Evolutionary conservation across 2,797 vertebrate genomes (phyloP).

Genomic region (Poecilia wingei): DNA sequence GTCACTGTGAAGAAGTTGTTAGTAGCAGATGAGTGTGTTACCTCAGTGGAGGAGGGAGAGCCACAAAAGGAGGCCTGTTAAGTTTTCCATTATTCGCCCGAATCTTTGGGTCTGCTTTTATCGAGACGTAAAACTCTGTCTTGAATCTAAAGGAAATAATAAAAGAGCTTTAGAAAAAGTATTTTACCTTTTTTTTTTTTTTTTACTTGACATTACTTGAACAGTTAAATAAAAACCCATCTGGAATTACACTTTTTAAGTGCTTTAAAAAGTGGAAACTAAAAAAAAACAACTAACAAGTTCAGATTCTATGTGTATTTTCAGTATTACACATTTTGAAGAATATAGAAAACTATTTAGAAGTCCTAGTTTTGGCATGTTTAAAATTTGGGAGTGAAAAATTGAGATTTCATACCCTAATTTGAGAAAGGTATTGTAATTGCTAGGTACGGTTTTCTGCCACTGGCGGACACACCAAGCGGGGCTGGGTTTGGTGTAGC

Average conservation of each 20-base stretch:
- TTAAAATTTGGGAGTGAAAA: background rate
- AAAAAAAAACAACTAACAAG: background rate
- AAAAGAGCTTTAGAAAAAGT: background rate
- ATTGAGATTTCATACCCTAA: constrained; percentile 60
- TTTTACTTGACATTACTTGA: background rate
- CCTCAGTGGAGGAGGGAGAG: constrained; percentile 78
- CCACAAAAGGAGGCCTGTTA: constrained; percentile 72
- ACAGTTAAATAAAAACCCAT: background rate
- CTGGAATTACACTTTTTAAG: too few species aligned
- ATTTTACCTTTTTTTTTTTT: background rate
- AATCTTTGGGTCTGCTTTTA: constrained; percentile 58
- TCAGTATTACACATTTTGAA: background rate
- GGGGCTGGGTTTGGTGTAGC: constrained; percentile 48
- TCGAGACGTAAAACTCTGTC: constrained; percentile 48
- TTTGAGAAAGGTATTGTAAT: constrained; percentile 42
- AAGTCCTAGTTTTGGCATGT: background rate
- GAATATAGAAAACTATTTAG: background rate
- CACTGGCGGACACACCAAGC: constrained; percentile 80
- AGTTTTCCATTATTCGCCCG: constrained; percentile 64
- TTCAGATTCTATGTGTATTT: background rate
- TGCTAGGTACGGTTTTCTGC: constrained; percentile 67
- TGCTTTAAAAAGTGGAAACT: background rate
- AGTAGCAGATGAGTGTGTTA: constrained; percentile 22
- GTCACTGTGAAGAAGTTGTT: background rate
- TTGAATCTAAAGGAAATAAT: constrained; percentile 35